Percentiles rank a stretch among this genome's conserved stretches.
Evolutionary conservation across 2,113 vertebrate genomes (phyloP).

Genomic region (Hystrix cristata): DNA sequence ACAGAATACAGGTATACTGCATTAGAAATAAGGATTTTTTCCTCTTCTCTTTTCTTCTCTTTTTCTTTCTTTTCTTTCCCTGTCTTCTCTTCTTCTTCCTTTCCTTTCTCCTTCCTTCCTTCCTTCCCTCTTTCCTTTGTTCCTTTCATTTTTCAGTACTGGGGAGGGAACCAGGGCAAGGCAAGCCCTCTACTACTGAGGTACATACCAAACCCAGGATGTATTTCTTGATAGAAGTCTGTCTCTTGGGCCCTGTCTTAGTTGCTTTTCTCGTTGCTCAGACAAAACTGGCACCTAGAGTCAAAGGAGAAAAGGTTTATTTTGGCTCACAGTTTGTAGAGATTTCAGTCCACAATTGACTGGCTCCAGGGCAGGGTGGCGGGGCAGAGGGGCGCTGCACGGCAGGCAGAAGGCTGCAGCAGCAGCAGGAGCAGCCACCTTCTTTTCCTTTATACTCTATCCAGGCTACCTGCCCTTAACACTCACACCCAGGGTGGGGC

Average conservation of each 20-base stretch:
- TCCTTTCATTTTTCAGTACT: not conserved
- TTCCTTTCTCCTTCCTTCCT: not conserved
- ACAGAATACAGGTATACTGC: not conserved
- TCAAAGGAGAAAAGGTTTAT: not conserved
- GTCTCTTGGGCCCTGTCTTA: not conserved
- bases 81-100: not conserved
- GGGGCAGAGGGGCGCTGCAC: not conserved
- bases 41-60: not conserved
- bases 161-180: not conserved
- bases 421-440: not conserved
- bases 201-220: not conserved
- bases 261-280: not conserved
- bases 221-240: conserved; percentile 55
- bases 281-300: not conserved
- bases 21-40: not conserved
- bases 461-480: too few species aligned
- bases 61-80: too few species aligned
- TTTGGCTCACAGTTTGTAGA: not conserved
- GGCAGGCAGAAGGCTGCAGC: not conserved
- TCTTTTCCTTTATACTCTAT: not conserved
- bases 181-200: not conserved
- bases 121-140: too few species aligned
- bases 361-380: not conserved
- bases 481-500: not conserved
- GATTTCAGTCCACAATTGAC: not conserved